phyloP scores from a whole-genome alignment of 1,140 invertebrate genomes.

The Eufriesea mexicana region DNA sequence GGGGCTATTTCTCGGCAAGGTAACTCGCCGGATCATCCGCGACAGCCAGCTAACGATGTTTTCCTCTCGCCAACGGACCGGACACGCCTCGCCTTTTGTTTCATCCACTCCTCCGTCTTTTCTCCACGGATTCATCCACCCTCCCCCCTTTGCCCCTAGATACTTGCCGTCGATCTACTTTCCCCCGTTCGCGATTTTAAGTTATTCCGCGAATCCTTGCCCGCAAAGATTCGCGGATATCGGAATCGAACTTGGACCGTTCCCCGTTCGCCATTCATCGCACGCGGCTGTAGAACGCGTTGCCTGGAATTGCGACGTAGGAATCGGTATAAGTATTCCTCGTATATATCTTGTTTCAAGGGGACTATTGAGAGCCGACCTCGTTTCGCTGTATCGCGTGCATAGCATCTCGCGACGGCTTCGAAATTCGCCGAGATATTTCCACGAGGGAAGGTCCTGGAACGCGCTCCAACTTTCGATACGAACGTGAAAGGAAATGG shows the following conservation, averaged over 20 bases:
- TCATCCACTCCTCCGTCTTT: not conserved
- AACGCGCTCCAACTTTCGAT: too few relatives aligned
- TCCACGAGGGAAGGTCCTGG: not conserved
- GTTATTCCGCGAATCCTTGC: not conserved
- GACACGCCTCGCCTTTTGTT: not conserved
- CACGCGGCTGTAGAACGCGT: not conserved
- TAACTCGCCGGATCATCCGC: slow-evolving; percentile 16
- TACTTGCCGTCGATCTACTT: slow-evolving; percentile 11
- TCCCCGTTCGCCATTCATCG: not conserved
- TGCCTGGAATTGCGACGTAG: slow-evolving; percentile 2
- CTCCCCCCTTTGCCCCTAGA: too few relatives aligned
- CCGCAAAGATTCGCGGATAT: not conserved
- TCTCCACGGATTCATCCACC: not conserved
- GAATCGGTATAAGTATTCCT: slow-evolving; percentile 15
- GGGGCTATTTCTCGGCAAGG: not conserved
- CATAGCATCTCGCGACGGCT: not conserved
- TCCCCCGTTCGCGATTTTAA: not conserved
- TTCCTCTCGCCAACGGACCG: too few relatives aligned
- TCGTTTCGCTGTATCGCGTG: slow-evolving; percentile 24
- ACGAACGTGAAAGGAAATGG: too few relatives aligned
- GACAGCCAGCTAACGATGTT: not conserved
- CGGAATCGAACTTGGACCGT: not conserved
- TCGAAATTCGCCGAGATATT: not conserved
- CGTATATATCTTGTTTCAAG: not conserved
- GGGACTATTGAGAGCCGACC: slow-evolving; percentile 37